Base-by-base conservation (phyloP, 2,888 invertebrate genomes). In the Eupsilia transversa region DNA sequence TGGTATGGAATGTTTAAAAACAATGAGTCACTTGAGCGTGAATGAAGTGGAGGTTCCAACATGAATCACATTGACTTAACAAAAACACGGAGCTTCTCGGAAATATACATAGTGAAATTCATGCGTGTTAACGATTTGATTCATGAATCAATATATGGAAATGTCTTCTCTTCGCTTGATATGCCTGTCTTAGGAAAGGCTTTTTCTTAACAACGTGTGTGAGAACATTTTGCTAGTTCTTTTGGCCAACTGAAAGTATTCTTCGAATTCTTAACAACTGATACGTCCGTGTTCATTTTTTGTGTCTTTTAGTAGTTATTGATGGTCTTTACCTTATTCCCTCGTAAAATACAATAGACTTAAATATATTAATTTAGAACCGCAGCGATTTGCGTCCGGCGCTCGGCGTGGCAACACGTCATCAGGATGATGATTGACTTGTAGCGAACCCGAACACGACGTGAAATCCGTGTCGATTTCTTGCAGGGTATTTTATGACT, bases 61-160 rank as follows among this genome's bases (percentile, higher is more conserved):
- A 52, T 82, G 82, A 76, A 76, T 85, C 82, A 81, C 46, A 56
- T 66, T 68, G 0, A n/a, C 33, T 27, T 46, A 61, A n/a, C n/a
- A n/a, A 14, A 30, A 82, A 54, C 60, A 49, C 52, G 30, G 52
- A 14, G 33, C 23, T 69, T 60, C 65, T 79, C 12, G 20, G 57
- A 63, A 72, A 52, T 52, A 57, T 33, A 35, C 35, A 23, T 69
- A 17, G 17, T 49, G 46, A 69, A 41, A 80, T 46, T 10, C 41
- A 60, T 33, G 35, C 38, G 30, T 61, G 46, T 33, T 41, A 38
- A 68, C n/a, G 46, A 43, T 23, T 35, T n/a, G 14, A 68, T 65
- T 64, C 57, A 71, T 65, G 23, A 38, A 65, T 61, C 33, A 33
- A 61, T 70, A 7, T 69, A 79, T 72, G 52, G 17, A 23, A 49